Conservation (phyloP, 2,888 invertebrate species). For the Anaspis maculata region DNA sequence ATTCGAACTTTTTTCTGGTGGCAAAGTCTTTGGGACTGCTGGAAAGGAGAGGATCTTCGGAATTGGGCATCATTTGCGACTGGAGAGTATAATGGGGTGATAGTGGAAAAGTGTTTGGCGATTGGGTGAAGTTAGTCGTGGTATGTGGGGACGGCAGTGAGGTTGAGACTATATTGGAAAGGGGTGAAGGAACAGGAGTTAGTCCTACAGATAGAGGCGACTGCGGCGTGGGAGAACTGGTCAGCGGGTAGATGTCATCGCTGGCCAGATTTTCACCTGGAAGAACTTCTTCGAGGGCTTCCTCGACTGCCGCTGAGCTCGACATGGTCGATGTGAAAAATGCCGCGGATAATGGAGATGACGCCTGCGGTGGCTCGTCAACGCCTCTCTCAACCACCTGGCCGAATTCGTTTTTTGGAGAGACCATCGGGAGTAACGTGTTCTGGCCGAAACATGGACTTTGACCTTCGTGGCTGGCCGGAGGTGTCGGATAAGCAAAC, state of each 20-base stretch:
- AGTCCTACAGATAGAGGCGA: constrained; percentile 47
- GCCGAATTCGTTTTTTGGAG: constrained; percentile 38
- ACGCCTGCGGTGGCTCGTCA: constrained; percentile 62
- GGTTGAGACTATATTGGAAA: constrained; percentile 34
- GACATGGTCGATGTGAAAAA: constrained; percentile 81
- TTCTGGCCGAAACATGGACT: constrained; percentile 48
- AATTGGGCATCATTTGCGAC: constrained; percentile 80
- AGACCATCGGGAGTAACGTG: constrained; percentile 39
- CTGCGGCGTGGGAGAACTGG: constrained; percentile 53
- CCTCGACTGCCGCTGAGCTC: constrained; percentile 79
- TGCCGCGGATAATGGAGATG: constrained; percentile 73
- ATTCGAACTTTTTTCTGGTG: constrained; percentile 48
- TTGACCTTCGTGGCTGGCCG: constrained; percentile 78
- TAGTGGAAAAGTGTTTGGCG: constrained; percentile 38
- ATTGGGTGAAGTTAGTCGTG: constrained; percentile 38
- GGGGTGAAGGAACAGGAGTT: constrained; percentile 50
- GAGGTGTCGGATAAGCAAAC: constrained; percentile 78
- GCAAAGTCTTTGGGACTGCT: constrained; percentile 76
- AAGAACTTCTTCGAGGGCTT: constrained; percentile 74
- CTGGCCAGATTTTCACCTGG: constrained; percentile 64
- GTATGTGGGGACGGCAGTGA: constrained; percentile 33
- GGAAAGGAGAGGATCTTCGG: constrained; percentile 75
- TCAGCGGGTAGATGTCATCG: constrained; percentile 44
- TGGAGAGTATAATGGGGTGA: constrained; percentile 50
- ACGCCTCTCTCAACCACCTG: constrained; percentile 41